Evolutionary conservation across 2,113 vertebrate species (phyloP), one percentile per base, ranked within the genome.

Genomic region (Ammodytes dubius): DNA sequence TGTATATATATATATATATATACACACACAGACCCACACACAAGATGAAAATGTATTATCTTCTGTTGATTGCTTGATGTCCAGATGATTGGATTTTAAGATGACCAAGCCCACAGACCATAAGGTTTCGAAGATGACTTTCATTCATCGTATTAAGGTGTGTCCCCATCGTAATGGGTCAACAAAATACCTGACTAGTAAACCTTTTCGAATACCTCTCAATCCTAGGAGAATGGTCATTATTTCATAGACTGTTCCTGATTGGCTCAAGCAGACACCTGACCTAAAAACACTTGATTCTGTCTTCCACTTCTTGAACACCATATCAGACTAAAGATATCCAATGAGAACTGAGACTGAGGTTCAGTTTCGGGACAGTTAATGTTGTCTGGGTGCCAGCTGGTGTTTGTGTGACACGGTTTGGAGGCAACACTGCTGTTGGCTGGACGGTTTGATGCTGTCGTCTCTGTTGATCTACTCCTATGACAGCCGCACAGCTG

Each of bases 391-490:
- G 49, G 54, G 19, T 57, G 76, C 61, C 81, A 75, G 52, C 12
- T 54, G 35, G 40, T 69, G 76, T 77, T 85, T 64, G 70, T 75
- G 50, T 14, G 66, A 70, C 47, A 58, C 60, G 70, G 10, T 39
- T 79, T 76, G 42, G 82, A 83, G 68, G 73, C 70, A 60, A 37
- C 74, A 61, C 79, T 80, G 79, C 84, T 84, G 85, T 85, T 82
- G 65, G 71, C 77, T 67, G 68, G 68, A 76, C 80, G 68, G 53
- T 77, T 83, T 66, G 80, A 82, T 53, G 58, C 59, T 72, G 79
- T 84, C 70, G 47, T 54, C 19, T 83, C 69, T 70, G 66, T 61
- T 70, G 79, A 86, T 84, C 59, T 79, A 42, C 65, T 65, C 76
- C 56, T 87, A 60, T 75, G 70, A 85, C 67, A 77, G 64, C 49